Conservation (phyloP, 2,797 vertebrate species). For the Muraenolepis orangiensis region DNA sequence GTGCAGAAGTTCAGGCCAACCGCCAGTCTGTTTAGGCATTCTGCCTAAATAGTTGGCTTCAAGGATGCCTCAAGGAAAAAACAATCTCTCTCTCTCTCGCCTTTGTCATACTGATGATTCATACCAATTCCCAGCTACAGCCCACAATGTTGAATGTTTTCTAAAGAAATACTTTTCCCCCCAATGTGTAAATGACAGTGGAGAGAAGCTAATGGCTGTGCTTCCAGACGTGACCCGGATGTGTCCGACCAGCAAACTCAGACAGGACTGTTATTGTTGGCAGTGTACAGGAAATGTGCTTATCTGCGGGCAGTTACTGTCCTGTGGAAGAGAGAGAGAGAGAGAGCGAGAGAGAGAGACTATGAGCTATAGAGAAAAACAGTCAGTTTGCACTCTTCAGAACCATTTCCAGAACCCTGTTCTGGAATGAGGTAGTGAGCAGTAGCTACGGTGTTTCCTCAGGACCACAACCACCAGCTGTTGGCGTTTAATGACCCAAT, state of each 20-base stretch:
- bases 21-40: not conserved
- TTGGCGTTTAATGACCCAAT: not conserved
- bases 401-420: not conserved
- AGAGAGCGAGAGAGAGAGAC: constrained; percentile 1
- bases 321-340: constrained; percentile 2
- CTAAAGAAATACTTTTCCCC: too few species aligned
- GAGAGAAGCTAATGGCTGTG: not conserved
- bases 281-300: not conserved
- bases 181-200: not conserved
- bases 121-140: too few species aligned
- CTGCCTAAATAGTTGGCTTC: too few species aligned
- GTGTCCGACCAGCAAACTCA: not conserved
- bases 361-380: too few species aligned
- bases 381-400: not conserved
- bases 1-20: not conserved
- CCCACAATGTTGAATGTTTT: too few species aligned
- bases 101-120: too few species aligned
- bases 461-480: not conserved
- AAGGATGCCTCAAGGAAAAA: not conserved
- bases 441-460: not conserved
- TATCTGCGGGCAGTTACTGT: not conserved
- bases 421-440: not conserved
- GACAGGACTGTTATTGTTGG: not conserved
- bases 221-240: not conserved
- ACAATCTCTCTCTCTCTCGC: not conserved